A percentile compares a stretch with the other conserved stretches of the same genome.
Conservation (phyloP, 37 sponge, comb jelly and placozoan species). For the Aplysina aerophoba region DNA sequence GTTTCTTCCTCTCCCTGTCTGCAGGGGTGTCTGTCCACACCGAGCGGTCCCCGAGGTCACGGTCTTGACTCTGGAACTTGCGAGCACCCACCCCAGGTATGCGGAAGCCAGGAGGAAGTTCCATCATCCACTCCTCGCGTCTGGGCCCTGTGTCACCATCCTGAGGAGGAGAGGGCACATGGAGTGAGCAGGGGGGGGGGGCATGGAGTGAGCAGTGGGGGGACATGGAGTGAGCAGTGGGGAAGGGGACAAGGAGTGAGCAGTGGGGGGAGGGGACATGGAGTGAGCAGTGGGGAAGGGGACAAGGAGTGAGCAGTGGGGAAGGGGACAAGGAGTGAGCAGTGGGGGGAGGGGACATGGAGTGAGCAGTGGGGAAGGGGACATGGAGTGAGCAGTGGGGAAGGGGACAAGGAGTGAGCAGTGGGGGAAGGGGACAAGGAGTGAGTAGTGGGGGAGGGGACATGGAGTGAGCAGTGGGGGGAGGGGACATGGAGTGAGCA, state of each 20-base stretch:
- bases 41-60: conserved; percentile 71
- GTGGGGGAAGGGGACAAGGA: too few species aligned
- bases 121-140: conserved; percentile 85
- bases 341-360: too few species aligned
- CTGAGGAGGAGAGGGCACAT: neutral
- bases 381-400: too few species aligned
- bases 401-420: too few species aligned
- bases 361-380: conserved; percentile 12
- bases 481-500: too few species aligned
- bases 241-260: too few species aligned
- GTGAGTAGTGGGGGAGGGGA: too few species aligned
- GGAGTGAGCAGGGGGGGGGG: conserved; percentile 39
- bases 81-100: conserved; percentile 74
- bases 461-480: too few species aligned
- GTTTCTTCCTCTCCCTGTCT: conserved; percentile 49
- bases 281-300: conserved; percentile 20
- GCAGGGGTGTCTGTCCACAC: conserved; percentile 88
- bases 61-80: conserved; percentile 60
- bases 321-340: too few species aligned
- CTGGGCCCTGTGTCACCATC: conserved; percentile 22
- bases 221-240: too few species aligned
- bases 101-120: conserved; percentile 67
- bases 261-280: too few species aligned
- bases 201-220: conserved; percentile 13
- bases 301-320: too few species aligned